Conservation (phyloP, 2,797 vertebrate species). For the Protonibea diacanthus region DNA sequence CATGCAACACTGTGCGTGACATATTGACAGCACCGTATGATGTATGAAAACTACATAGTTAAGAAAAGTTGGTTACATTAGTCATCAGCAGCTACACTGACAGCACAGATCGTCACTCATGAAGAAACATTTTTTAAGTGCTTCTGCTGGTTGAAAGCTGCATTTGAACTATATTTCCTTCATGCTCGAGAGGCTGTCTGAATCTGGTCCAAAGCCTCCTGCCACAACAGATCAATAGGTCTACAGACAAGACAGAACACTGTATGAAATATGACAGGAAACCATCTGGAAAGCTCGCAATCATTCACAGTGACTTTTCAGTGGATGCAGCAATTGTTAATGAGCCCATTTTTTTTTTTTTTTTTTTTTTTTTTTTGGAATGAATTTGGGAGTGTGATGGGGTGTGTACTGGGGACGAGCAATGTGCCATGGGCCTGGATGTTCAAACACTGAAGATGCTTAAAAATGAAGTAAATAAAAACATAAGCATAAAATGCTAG, state of each 20-base stretch:
- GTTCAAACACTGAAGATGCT: too few species aligned
- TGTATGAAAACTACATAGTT: not conserved
- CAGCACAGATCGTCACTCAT: not conserved
- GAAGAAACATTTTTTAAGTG: not conserved
- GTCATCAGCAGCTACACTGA: not conserved
- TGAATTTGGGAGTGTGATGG: too few species aligned
- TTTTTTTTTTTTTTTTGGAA: too few species aligned
- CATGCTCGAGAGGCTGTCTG: not conserved
- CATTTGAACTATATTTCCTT: not conserved
- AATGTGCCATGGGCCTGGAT: too few species aligned
- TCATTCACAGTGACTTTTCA: not conserved
- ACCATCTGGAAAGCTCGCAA: not conserved
- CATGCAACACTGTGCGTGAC: not conserved
- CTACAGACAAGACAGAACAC: not conserved
- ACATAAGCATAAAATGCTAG: not conserved
- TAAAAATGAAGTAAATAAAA: not conserved
- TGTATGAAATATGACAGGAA: not conserved
- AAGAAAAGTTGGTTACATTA: not conserved
- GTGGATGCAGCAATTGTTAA: not conserved
- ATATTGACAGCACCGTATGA: not conserved
- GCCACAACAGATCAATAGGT: not conserved
- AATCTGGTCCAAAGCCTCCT: not conserved
- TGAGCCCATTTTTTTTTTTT: too few species aligned
- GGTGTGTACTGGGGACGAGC: too few species aligned
- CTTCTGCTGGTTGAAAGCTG: not conserved